Evolutionary conservation across 2,888 invertebrate species (phyloP).

Genomic region (Stenoptilia bipunctidactyla): DNA sequence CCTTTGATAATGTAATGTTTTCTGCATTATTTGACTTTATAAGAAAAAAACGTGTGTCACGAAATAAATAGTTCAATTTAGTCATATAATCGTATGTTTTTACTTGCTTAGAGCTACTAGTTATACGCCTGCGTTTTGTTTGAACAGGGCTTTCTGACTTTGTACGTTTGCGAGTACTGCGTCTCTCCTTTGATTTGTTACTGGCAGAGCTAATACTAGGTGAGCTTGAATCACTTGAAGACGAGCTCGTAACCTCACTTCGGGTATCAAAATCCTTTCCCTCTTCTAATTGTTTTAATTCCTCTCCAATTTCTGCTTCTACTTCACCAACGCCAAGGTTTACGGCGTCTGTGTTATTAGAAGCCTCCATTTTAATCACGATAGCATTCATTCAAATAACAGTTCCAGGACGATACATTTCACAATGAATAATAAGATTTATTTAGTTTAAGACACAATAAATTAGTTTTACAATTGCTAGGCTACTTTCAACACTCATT

Average conservation of each 20-base stretch:
- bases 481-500: no score
- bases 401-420: no score
- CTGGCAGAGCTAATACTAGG: constrained; percentile 86
- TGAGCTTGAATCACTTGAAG: constrained; percentile 78
- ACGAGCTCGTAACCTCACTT: constrained; percentile 90
- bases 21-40: constrained; percentile 99
- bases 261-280: constrained; percentile 84
- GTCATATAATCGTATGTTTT: constrained; percentile 89
- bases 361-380: constrained; percentile 55
- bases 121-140: constrained; percentile 44
- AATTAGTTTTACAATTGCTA: no score
- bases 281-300: constrained; percentile 82
- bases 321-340: constrained; percentile 76
- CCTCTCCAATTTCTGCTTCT: constrained; percentile 82
- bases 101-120: constrained; percentile 35
- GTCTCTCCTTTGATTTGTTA: constrained; percentile 74
- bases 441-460: no score
- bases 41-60: constrained; percentile 94
- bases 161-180: constrained; percentile 69
- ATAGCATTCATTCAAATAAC: constrained; percentile 11
- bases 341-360: constrained; percentile 72
- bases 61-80: constrained; percentile 93
- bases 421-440: no score
- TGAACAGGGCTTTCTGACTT: constrained; percentile 51
- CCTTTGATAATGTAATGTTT: constrained; percentile 94